Evolutionary conservation across 2,888 invertebrate species (phyloP).

Genomic region (Polylopha cassiicola): DNA sequence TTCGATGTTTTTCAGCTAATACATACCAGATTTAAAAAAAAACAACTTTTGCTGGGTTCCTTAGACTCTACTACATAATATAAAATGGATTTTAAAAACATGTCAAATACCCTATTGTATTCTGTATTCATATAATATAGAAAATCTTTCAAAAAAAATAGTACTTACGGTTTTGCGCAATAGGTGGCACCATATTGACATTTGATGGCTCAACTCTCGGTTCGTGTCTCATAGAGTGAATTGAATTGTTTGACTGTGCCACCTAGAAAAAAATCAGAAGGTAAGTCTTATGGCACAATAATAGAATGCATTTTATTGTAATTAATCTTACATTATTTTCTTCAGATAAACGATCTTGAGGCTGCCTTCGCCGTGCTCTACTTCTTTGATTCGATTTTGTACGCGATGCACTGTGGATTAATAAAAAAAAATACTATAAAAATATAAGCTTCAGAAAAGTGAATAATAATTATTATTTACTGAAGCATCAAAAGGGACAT

Average conservation of each 20-base stretch:
- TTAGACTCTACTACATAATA: too few relatives aligned
- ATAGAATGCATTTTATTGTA: background rate
- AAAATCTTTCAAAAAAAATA: slow-evolving; percentile 7
- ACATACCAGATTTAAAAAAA: too few relatives aligned
- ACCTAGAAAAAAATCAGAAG: slow-evolving; percentile 32
- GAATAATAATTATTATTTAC: background rate
- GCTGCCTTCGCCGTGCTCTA: slow-evolving; percentile 52
- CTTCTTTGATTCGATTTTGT: slow-evolving; percentile 66
- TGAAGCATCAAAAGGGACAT: too few relatives aligned
- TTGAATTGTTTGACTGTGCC: slow-evolving; percentile 45
- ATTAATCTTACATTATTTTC: slow-evolving; percentile 49
- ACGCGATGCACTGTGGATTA: slow-evolving; percentile 50
- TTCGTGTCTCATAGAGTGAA: slow-evolving; percentile 52
- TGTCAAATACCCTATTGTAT: too few relatives aligned
- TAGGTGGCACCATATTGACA: slow-evolving; percentile 61
- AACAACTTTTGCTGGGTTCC: too few relatives aligned
- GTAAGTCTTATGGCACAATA: background rate
- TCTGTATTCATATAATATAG: background rate
- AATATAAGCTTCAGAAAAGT: background rate
- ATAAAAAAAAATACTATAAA: slow-evolving; percentile 6
- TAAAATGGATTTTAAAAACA: too few relatives aligned
- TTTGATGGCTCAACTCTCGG: slow-evolving; percentile 51
- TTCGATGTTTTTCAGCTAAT: too few relatives aligned
- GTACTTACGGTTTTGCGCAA: slow-evolving; percentile 50
- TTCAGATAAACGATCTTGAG: slow-evolving; percentile 56